A percentile compares a stretch with the other conserved stretches of the same genome.
These are phyloP conservation scores for Fregetta grallaria DNA, from an alignment of 2,113 vertebrate genomes.

Conservation along the genomic window DNA sequence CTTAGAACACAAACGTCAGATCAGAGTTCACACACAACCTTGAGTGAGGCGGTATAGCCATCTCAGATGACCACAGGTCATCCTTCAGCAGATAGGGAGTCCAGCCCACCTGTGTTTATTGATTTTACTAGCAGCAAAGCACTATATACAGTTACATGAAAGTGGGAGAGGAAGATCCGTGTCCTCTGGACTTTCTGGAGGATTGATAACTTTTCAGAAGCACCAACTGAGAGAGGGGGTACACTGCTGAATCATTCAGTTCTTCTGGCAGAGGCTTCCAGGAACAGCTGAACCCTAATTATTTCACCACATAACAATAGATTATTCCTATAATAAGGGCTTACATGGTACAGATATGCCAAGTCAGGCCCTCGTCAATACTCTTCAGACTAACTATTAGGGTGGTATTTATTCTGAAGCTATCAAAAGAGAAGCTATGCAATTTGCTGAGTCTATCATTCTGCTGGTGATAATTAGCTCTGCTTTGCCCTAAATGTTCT, in stretches of 20 bases:
- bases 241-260: background rate
- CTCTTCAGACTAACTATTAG: background rate
- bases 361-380: background rate
- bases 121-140: background rate
- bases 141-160: background rate
- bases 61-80: background rate
- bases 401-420: background rate
- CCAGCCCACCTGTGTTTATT: background rate
- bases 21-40: background rate
- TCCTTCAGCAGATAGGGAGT: background rate
- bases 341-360: background rate
- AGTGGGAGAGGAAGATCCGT: background rate
- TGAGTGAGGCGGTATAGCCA: background rate
- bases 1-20: background rate
- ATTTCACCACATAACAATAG: background rate
- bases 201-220: background rate
- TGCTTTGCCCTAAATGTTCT: background rate
- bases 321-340: background rate
- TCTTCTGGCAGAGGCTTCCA: background rate
- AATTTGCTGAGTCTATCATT: background rate
- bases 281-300: background rate
- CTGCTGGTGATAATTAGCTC: background rate
- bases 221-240: background rate
- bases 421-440: background rate
- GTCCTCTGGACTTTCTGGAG: background rate